These are phyloP conservation scores for Melanitta fusca DNA, from an alignment of 2,797 vertebrate species.

Conservation along the genomic window DNA sequence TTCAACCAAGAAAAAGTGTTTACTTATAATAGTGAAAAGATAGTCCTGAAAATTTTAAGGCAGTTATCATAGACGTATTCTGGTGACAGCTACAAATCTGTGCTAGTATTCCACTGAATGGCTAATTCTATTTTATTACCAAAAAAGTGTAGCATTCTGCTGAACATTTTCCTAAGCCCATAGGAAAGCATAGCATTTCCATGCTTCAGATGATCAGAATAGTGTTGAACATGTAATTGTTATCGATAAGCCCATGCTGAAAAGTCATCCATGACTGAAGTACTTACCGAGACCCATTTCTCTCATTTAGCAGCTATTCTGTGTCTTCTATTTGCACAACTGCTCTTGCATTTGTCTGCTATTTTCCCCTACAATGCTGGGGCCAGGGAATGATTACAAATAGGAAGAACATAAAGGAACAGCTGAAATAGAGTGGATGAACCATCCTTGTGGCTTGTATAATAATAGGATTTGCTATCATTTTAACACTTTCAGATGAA, in stretches of 20 bases:
- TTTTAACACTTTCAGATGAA: not conserved
- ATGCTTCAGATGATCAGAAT: not conserved
- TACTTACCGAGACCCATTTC: not conserved
- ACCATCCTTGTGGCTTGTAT: not conserved
- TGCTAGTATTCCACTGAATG: not conserved
- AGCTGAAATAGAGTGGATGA: slow-evolving; percentile 14
- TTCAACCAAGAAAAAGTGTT: not conserved
- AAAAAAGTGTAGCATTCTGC: not conserved
- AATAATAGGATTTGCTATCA: not conserved
- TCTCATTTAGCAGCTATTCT: not conserved
- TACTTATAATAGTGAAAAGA: not conserved
- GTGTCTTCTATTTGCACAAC: not conserved
- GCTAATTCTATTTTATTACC: not conserved
- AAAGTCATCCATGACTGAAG: not conserved
- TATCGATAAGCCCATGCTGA: not conserved
- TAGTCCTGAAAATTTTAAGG: not conserved
- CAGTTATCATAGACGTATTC: not conserved
- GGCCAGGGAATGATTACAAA: not conserved
- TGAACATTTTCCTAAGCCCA: not conserved
- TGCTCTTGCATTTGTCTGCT: not conserved
- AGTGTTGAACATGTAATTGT: not conserved
- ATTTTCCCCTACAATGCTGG: not conserved
- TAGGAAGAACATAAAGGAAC: not conserved
- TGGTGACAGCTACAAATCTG: not conserved
- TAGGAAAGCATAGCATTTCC: not conserved